Conservation (phyloP, 1,140 invertebrate genomes). For the Zaprionus ghesquierei region DNA sequence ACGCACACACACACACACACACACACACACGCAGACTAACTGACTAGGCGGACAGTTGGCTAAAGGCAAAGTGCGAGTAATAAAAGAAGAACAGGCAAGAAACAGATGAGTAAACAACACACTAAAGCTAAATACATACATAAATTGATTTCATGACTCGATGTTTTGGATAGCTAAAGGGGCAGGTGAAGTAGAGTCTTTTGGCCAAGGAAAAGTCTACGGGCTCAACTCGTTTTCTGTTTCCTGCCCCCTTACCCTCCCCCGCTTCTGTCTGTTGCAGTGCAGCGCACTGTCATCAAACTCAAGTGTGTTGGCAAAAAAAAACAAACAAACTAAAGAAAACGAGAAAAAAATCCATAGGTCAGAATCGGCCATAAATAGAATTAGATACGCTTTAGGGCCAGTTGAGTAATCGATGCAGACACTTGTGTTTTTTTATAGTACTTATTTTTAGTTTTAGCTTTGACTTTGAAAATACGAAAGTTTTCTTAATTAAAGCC, state of each 20-base stretch:
- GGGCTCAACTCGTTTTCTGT: background rate
- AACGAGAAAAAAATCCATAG: background rate
- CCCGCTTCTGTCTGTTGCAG: background rate
- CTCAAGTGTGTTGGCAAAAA: conserved; percentile 21
- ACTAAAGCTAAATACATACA: conserved; percentile 56
- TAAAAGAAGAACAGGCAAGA: conserved; percentile 22
- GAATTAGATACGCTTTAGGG: background rate
- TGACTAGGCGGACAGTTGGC: conserved; percentile 15
- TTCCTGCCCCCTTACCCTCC: background rate
- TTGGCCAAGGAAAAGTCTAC: background rate
- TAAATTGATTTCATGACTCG: conserved; percentile 71
- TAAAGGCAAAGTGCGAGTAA: conserved; percentile 27
- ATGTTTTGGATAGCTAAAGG: conserved; percentile 29
- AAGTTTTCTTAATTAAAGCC: background rate
- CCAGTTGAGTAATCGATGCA: background rate
- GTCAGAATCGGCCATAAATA: background rate
- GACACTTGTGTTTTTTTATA: background rate
- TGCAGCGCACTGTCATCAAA: conserved; percentile 41
- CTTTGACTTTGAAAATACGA: background rate
- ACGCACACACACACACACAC: background rate
- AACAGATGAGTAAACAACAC: conserved; percentile 20
- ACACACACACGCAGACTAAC: too few relatives aligned
- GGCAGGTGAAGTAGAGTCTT: background rate
- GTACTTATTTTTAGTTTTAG: background rate
- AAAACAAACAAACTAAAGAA: background rate